phyloP scores from a whole-genome alignment of 2,888 invertebrate species.

The Chromoteleia sp. region DNA sequence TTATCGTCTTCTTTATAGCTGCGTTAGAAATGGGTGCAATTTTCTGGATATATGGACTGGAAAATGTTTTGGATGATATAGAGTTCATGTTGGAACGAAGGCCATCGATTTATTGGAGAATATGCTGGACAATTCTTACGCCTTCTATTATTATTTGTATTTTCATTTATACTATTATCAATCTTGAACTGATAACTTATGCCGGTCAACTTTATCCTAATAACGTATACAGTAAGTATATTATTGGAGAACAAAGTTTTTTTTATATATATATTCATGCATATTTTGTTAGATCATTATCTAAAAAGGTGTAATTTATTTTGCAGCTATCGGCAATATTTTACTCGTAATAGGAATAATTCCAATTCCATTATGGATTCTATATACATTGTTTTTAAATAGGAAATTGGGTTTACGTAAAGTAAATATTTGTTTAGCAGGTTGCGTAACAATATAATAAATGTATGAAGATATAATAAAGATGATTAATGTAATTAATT shows the following conservation, averaged over 20 bases:
- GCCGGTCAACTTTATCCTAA: slow-evolving; percentile 80
- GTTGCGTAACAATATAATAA: too few species aligned
- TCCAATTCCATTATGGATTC: slow-evolving; percentile 85
- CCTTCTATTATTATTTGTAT: slow-evolving; percentile 90
- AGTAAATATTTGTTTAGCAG: too few species aligned
- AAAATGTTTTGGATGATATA: slow-evolving; percentile 89
- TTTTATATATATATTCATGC: too few species aligned
- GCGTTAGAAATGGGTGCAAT: slow-evolving; percentile 83
- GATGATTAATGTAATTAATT: not conserved
- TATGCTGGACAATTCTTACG: slow-evolving; percentile 92
- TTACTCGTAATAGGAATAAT: slow-evolving; percentile 85
- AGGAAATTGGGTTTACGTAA: slow-evolving; percentile 71
- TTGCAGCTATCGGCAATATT: slow-evolving; percentile 85
- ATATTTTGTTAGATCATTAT: too few species aligned
- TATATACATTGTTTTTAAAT: slow-evolving; percentile 77
- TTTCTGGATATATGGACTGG: slow-evolving; percentile 85
- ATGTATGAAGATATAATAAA: too few species aligned
- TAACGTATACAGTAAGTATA: slow-evolving; percentile 21
- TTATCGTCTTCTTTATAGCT: slow-evolving; percentile 84
- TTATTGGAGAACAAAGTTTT: too few species aligned
- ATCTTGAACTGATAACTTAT: slow-evolving; percentile 87
- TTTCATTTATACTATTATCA: slow-evolving; percentile 89
- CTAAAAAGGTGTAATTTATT: too few species aligned
- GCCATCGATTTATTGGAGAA: slow-evolving; percentile 90
- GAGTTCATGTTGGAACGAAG: slow-evolving; percentile 92